A percentile compares a stretch with the other conserved stretches of the same genome.
These are phyloP conservation scores for Anniella stebbinsi DNA, from an alignment of 2,797 vertebrate genomes.

Conservation along the genomic window DNA sequence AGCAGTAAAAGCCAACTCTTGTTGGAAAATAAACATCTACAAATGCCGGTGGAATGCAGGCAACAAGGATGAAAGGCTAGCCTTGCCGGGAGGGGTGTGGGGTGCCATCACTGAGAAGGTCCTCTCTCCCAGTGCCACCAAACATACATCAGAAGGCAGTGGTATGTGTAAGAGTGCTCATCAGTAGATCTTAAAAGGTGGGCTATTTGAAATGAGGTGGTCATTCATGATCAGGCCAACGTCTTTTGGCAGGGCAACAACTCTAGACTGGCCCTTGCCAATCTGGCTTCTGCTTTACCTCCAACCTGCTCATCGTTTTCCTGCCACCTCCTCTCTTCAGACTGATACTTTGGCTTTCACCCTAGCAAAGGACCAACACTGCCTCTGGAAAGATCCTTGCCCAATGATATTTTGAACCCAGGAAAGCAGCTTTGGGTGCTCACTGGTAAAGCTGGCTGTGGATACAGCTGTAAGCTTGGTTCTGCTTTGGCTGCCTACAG, in stretches of 20 bases:
- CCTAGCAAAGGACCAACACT: neutral
- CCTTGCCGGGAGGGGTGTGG: neutral
- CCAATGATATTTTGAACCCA: neutral
- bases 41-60: neutral
- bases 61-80: neutral
- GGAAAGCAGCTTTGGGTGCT: neutral
- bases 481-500: neutral
- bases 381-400: neutral
- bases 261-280: no score
- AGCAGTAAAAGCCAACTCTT: neutral
- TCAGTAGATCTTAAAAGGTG: neutral
- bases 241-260: neutral
- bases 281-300: neutral
- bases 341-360: neutral
- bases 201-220: neutral
- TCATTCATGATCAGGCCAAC: neutral
- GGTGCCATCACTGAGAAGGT: neutral
- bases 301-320: neutral
- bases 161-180: no score
- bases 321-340: neutral
- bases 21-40: neutral
- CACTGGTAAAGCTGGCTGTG: neutral
- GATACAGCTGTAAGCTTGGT: neutral
- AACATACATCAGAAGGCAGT: neutral
- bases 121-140: neutral